Evolutionary conservation across 30 jellyfish, hydroid and myxozoan genomes (phyloP).

Genomic region (Aurelia sp.): DNA sequence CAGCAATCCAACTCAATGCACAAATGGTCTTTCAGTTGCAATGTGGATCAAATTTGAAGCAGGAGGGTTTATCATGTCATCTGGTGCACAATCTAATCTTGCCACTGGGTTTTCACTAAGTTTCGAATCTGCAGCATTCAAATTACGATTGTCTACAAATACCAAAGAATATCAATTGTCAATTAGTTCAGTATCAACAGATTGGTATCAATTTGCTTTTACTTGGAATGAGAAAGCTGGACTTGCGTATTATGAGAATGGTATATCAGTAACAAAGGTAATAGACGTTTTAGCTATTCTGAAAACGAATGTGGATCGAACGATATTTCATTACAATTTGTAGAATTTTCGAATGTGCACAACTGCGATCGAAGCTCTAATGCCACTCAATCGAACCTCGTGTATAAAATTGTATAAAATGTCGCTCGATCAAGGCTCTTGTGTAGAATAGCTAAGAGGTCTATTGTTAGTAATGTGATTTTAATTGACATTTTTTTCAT

Average conservation of each 20-base stretch:
- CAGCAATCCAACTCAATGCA: slow-evolving; percentile 77
- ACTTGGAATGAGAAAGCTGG: slow-evolving; percentile 72
- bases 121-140: slow-evolving; percentile 37
- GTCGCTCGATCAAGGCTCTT: too few species aligned
- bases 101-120: slow-evolving; percentile 74
- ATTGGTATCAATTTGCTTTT: slow-evolving; percentile 61
- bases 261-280: slow-evolving; percentile 52
- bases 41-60: slow-evolving; percentile 77
- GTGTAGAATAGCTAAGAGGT: too few species aligned
- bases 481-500: neutral
- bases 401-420: too few species aligned
- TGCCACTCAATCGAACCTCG: too few species aligned
- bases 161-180: slow-evolving; percentile 42
- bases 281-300: too few species aligned
- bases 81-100: slow-evolving; percentile 78
- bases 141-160: slow-evolving; percentile 49
- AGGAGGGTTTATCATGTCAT: slow-evolving; percentile 72
- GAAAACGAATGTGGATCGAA: too few species aligned
- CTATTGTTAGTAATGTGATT: neutral
- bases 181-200: slow-evolving; percentile 29
- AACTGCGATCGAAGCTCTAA: too few species aligned
- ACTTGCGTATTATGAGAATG: slow-evolving; percentile 67
- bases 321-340: too few species aligned
- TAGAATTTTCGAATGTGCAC: too few species aligned
- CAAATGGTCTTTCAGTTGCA: slow-evolving; percentile 56